Conservation (phyloP, 2,113 vertebrate genomes). For the Pterophyllum scalare region DNA sequence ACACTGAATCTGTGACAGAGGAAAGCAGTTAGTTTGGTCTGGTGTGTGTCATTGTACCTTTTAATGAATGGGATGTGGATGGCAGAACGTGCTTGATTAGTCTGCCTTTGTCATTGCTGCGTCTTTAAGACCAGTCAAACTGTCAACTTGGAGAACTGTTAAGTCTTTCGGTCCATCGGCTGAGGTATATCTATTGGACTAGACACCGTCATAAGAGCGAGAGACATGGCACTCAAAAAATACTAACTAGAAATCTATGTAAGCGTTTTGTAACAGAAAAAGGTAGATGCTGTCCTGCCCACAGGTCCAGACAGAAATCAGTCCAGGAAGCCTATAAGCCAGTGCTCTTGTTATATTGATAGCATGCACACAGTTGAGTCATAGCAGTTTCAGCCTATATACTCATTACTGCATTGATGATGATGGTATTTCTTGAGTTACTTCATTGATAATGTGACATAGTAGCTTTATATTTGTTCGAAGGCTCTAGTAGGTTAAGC, state of each 20-base stretch:
- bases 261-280: background rate
- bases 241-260: background rate
- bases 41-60: background rate
- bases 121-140: background rate
- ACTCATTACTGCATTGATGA: background rate
- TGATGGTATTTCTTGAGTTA: background rate
- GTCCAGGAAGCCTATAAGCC: background rate
- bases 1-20: background rate
- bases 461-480: too few species aligned
- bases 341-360: background rate
- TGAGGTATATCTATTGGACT: background rate
- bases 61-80: background rate
- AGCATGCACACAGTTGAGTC: background rate
- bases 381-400: background rate
- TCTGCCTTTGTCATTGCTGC: conserved; percentile 5
- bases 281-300: background rate
- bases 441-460: background rate
- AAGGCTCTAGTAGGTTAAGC: too few species aligned
- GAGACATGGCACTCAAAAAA: background rate
- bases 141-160: background rate
- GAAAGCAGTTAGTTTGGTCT: background rate
- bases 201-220: background rate
- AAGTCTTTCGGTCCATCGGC: background rate
- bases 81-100: background rate
- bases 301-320: background rate